Evolutionary conservation across 2,113 vertebrate genomes (phyloP), one percentile per base, ranked within the genome.

Genomic region (Corydoras sp.): DNA sequence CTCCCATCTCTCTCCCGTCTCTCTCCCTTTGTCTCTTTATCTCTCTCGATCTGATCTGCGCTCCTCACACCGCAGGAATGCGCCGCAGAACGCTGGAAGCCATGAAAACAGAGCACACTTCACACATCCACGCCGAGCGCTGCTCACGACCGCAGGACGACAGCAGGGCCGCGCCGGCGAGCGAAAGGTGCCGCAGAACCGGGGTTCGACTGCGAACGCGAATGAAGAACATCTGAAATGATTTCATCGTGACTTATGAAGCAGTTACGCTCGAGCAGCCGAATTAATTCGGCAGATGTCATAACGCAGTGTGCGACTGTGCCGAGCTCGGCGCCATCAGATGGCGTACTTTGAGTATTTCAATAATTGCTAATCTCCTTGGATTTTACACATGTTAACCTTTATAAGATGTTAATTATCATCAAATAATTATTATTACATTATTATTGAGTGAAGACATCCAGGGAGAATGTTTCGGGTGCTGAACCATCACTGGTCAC

Each of bases 41-140:
- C 13, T 61, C 43, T 54, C 14, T 3, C 1, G 15, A 29, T 65
- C 18, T 12, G 29, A 68, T 73, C 58, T 69, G 71, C 51, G 49
- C 81, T 78, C 69, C 70, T 62, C 58, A 65, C 65, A 67, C 63
- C 61, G 56, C 49, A 51, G 58, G 72, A 50, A 73, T 66, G 55
- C 58, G 65, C 59, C 13, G 75, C 76, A 76, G 81, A 82, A 82
- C 87, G 84, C 87, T 88, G 77, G 73, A 9, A 89, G 86, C 87
- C 71, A 88, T 72, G 84, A 90, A 84, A 87, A 85, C 81, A 81
- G 53, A 78, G 77, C 67, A 68, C 76, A 82, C 80, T 81, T 82
- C 81, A 81, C 84, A 90, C 89, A 88, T 85, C 83, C 81, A 85
- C 79, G 86, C 86, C 76, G 66, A 18, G 72, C 59, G 50, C 81